These are phyloP conservation scores for Nothocercus julius DNA, from an alignment of 2,113 vertebrate genomes.

Conservation along the genomic window DNA sequence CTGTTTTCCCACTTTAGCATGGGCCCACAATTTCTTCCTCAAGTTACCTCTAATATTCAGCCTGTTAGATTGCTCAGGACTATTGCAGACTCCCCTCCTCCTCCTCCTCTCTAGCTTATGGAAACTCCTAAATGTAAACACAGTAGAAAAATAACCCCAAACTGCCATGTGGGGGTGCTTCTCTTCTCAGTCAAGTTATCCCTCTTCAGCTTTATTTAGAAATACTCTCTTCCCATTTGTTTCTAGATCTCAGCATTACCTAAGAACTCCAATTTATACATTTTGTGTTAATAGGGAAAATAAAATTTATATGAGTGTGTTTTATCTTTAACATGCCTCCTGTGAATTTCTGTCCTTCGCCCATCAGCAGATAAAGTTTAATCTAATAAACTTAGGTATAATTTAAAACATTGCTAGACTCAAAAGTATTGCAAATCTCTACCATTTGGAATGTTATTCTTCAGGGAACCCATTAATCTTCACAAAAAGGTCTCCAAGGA, in stretches of 20 bases:
- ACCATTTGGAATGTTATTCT: slow-evolving; percentile 40
- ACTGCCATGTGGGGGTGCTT: background rate
- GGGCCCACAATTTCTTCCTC: background rate
- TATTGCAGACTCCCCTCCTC: background rate
- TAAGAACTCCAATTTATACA: background rate
- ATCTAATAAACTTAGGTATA: slow-evolving; percentile 34
- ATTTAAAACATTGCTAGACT: slow-evolving; percentile 31
- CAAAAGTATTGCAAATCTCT: slow-evolving; percentile 19
- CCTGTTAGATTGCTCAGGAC: background rate
- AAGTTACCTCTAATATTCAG: background rate
- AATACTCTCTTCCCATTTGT: background rate
- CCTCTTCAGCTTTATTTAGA: background rate
- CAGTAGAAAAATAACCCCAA: background rate
- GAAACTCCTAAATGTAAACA: background rate
- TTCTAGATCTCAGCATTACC: background rate
- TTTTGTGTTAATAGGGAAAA: background rate
- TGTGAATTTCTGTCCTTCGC: slow-evolving; percentile 35
- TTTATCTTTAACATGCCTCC: slow-evolving; percentile 2
- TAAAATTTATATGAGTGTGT: background rate
- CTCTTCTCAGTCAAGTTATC: background rate
- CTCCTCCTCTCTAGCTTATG: background rate
- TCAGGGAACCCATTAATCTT: slow-evolving; percentile 63
- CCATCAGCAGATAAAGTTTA: slow-evolving; percentile 40
- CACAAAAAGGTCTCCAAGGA: slow-evolving; percentile 55
- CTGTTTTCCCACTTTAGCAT: background rate